These are phyloP conservation scores for Ericerus pela DNA, from an alignment of 1,140 invertebrate genomes.

Conservation along the genomic window DNA sequence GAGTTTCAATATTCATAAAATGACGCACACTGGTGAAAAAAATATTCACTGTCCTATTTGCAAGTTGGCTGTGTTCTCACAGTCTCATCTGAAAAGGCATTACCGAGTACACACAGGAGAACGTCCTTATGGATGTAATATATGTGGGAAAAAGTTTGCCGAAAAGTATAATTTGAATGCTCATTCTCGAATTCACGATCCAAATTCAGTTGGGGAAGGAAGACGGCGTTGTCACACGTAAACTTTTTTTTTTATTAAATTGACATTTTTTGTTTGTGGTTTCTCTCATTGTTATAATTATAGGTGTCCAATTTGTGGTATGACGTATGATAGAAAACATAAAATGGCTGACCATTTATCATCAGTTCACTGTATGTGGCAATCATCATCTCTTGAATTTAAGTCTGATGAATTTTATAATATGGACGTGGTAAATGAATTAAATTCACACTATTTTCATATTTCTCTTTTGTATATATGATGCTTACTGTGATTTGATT, in stretches of 20 bases:
- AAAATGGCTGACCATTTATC: conserved; percentile 27
- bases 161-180: conserved; percentile 41
- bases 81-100: conserved; percentile 48
- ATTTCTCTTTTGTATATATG: neutral
- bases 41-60: conserved; percentile 43
- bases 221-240: conserved; percentile 23
- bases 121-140: conserved; percentile 44
- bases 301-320: conserved; percentile 36
- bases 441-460: no score
- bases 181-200: conserved; percentile 34
- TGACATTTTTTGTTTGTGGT: conserved; percentile 1
- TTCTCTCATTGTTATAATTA: conserved; percentile 19
- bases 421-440: neutral
- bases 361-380: conserved; percentile 15
- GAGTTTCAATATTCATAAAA: conserved; percentile 44
- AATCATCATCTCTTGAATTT: neutral
- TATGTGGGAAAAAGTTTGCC: conserved; percentile 45
- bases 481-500: no score
- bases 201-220: conserved; percentile 21
- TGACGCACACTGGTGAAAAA: conserved; percentile 45
- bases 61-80: conserved; percentile 40
- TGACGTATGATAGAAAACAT: conserved; percentile 29
- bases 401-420: neutral
- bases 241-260: conserved; percentile 18
- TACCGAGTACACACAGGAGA: conserved; percentile 50